Base-by-base conservation (phyloP, 2,888 invertebrate species). In the Noctua janthe region DNA sequence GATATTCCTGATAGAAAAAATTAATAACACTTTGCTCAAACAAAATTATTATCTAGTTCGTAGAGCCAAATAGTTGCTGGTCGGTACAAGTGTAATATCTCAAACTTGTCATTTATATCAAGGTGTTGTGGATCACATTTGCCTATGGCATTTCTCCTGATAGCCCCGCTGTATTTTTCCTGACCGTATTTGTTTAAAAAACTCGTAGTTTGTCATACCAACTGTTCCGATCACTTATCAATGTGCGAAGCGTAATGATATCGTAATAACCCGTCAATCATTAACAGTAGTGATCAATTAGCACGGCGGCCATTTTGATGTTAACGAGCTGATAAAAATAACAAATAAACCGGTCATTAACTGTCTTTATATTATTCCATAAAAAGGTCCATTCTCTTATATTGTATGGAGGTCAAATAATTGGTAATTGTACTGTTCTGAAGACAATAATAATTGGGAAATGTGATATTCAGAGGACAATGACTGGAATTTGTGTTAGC, bases 291-390 rank as follows among this genome's bases (percentile, higher is more conserved):
- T 66, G 64, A 83, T 80, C 64, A 80, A 84, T 83, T 84, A 80
- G 8, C 64, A 39, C 64, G 8, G 23, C 76, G n/a, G 70, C 85
- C 66, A 84, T 83, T 84, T 80, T 84, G 64, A 83, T 84, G 85
- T 39, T 71, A 80, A 84, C 64, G 85, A 80, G 51, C 59, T 84
- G 82, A 84, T 80, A 74, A 70, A 76, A 39, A 64, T 66, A 59
- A 83, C 69, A 73, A 51, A 73, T 85, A 66, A 72, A 70, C 23
- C 11, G 35, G 56, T 15, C 56, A 69, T 74, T 73, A 73, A 47
- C 29, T 71, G 73, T n/a, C 23, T 71, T 49, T 71, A 71, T 64
- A 80, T 62, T 47, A 51, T 72, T 71, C 23, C 35, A 62, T 74
- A 71, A 74, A 84, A 73, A 62, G 59, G 20, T 49, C 13, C 29